Evolutionary conservation across 2,797 vertebrate species (phyloP), one percentile per base, ranked within the genome.

Genomic region (Coregonus ussuriensis): DNA sequence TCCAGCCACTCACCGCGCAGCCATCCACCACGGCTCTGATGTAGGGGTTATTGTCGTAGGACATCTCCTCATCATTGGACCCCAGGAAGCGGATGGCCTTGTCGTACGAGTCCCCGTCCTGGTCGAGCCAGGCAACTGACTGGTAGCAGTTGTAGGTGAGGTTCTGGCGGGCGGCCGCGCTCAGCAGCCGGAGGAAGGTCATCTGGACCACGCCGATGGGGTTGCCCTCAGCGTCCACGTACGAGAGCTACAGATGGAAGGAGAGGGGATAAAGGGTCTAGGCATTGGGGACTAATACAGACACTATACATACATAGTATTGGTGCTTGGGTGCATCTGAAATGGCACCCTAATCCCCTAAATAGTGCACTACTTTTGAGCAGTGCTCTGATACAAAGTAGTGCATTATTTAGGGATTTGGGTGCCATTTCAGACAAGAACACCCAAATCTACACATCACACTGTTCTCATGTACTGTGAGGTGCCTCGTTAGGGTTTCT

Each of bases 31-130:
- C 65, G 0, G 97, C 91, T 0, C 92, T 94, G 91, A 99, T 97
- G 93, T 96, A 98, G 14, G 98, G 98, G 85, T 95, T 99, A 94
- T 99, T 99, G 91, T 99, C 98, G 0, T 98, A 95, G 18, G 97
- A 98, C 96, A 99, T 98, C 91, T 99, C 98, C 93, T 99, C 98
- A 0, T 99, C 98, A 1, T 99, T 99, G 87, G 98, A 99, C 86
- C 98, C 98, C 93, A 99, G 93, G 95, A 99, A 97, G 84, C 97
- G 97, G 78, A 99, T 95, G 89, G 98, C 98, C 91, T 97, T 99
- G 94, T 99, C 98, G 0, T 98, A 95, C 91, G 92, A 95, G 94
- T 96, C 92, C 1, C 88, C 90, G 1, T 95, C 88, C 80, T 95
- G 94, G 0, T 98, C 95, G 21, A 97, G 94, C 98, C 98, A 99